Conservation (phyloP, 2,113 vertebrate species). For the Mus pahari region DNA sequence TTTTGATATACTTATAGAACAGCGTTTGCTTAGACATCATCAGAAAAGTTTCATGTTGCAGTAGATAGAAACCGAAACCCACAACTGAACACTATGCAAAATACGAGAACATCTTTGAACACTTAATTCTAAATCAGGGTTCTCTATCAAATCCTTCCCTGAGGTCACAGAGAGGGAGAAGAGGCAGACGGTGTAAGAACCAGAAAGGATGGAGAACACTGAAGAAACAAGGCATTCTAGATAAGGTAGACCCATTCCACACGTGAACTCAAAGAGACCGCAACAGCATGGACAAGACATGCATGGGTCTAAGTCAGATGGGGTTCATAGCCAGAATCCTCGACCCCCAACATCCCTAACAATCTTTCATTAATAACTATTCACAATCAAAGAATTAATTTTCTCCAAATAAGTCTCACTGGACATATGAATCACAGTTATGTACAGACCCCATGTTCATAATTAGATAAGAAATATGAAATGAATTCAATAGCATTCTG, state of each 20-base stretch:
- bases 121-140: not conserved
- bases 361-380: not conserved
- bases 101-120: not conserved
- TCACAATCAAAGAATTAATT: not conserved
- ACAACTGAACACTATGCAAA: not conserved
- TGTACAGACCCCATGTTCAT: not conserved
- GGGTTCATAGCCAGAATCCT: not conserved
- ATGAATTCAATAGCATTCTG: not conserved
- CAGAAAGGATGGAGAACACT: not conserved
- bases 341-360: too few species aligned
- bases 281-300: not conserved
- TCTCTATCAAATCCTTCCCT: not conserved
- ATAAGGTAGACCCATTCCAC: not conserved
- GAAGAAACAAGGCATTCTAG: not conserved
- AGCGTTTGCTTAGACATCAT: not conserved
- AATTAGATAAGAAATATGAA: not conserved
- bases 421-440: not conserved
- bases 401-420: not conserved
- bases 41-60: not conserved
- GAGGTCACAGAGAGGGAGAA: too few species aligned
- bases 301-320: not conserved
- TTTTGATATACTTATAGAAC: not conserved
- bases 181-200: not conserved
- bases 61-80: not conserved
- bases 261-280: not conserved